Conservation (phyloP, 53 echinoderm and acorn worm genomes). For the Apostichopus leukothele region DNA sequence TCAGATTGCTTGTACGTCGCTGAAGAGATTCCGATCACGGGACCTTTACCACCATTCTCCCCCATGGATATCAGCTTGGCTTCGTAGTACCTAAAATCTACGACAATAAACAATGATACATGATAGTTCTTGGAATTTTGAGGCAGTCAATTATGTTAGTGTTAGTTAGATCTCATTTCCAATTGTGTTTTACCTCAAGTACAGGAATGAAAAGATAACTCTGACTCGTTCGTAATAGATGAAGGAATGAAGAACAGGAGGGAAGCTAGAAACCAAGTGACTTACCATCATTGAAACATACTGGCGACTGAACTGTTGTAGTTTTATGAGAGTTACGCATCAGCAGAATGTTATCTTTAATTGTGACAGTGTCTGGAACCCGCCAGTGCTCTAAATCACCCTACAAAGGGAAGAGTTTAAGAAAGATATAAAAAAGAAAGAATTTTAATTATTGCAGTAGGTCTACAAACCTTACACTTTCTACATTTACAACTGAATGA, state of each 20-base stretch:
- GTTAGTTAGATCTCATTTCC: no score
- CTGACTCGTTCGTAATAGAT: no score
- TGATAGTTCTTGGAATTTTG: no score
- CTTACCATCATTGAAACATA: slow-evolving; percentile 64
- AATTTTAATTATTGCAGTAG: neutral
- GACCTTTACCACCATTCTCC: slow-evolving; percentile 64
- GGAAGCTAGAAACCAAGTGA: no score
- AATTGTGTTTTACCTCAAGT: neutral
- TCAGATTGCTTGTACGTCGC: slow-evolving; percentile 59
- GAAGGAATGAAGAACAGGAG: no score
- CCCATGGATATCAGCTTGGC: slow-evolving; percentile 71
- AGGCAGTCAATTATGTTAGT: no score
- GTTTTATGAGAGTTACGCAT: slow-evolving; percentile 55
- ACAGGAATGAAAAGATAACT: no score
- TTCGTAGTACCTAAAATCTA: slow-evolving; percentile 72
- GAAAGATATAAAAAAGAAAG: neutral
- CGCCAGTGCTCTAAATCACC: slow-evolving; percentile 70
- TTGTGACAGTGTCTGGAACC: slow-evolving; percentile 69
- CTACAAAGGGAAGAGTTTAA: slow-evolving; percentile 34
- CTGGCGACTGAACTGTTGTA: slow-evolving; percentile 65
- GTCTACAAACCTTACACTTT: no score
- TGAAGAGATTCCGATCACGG: slow-evolving; percentile 83
- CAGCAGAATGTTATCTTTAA: slow-evolving; percentile 57
- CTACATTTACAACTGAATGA: no score
- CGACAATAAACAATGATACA: neutral